phyloP scores from a whole-genome alignment of 2,797 vertebrate species.

The Peromyscus eremicus region DNA sequence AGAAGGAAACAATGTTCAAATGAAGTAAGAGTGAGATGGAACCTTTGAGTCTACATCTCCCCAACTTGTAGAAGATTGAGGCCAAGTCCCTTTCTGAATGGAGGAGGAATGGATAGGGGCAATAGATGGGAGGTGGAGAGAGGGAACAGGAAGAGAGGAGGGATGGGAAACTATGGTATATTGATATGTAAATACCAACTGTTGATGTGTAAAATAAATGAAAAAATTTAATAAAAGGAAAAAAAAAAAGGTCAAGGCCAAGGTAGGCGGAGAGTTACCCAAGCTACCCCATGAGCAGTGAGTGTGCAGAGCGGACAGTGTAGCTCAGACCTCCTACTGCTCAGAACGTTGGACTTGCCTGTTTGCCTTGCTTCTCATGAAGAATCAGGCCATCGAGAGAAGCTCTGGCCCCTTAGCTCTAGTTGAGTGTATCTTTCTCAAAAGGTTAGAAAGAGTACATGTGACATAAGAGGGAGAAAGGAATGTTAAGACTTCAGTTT shows the following conservation, averaged over 20 bases:
- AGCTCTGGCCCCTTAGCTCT: conserved; percentile 67
- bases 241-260: not conserved
- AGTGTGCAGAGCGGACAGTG: not conserved
- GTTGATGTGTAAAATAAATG: too few species aligned
- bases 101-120: too few species aligned
- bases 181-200: too few species aligned
- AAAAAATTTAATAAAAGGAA: too few species aligned
- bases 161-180: too few species aligned
- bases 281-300: not conserved
- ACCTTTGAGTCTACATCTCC: not conserved
- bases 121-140: too few species aligned
- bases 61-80: not conserved
- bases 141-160: too few species aligned
- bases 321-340: not conserved
- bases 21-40: not conserved
- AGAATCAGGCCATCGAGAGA: conserved; percentile 63
- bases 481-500: conserved; percentile 84
- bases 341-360: not conserved
- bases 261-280: not conserved
- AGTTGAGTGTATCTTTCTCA: conserved; percentile 71
- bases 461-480: conserved; percentile 79
- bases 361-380: conserved; percentile 32
- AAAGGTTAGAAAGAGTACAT: conserved; percentile 76
- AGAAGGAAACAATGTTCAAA: not conserved
- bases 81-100: too few species aligned